Conservation (phyloP, 1,140 invertebrate species). For the Propsilocerus akamusi region DNA sequence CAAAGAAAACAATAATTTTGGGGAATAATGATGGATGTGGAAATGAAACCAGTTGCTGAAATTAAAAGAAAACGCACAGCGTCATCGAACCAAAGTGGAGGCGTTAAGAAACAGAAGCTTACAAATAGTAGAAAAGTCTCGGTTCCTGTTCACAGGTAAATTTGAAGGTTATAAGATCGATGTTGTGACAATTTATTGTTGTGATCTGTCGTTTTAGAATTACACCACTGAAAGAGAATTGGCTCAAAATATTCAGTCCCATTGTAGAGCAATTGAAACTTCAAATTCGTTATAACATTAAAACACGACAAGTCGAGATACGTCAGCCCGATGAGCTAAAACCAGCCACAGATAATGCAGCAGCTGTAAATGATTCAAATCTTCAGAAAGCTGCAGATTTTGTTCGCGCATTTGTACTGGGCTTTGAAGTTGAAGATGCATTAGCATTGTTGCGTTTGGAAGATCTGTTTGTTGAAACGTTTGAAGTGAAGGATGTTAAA, state of each 20-base stretch:
- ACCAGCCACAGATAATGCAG: too few relatives aligned
- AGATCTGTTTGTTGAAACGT: constrained; percentile 93
- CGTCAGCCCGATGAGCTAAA: constrained; percentile 18
- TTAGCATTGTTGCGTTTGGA: constrained; percentile 86
- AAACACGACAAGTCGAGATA: constrained; percentile 79
- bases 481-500: constrained; percentile 95
- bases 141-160: not conserved
- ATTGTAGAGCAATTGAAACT: constrained; percentile 89
- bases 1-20: not conserved
- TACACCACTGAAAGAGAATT: constrained; percentile 86
- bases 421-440: constrained; percentile 96
- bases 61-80: not conserved
- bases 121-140: not conserved
- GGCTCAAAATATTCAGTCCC: constrained; percentile 93
- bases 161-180: not conserved
- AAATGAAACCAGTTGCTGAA: constrained; percentile 4
- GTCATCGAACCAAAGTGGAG: not conserved
- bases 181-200: constrained; percentile 28
- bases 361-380: constrained; percentile 62
- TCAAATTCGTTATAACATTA: constrained; percentile 89
- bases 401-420: constrained; percentile 87
- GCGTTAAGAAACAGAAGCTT: not conserved
- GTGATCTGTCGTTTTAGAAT: constrained; percentile 61
- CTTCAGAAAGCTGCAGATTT: constrained; percentile 97
- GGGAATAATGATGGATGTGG: not conserved